These are phyloP conservation scores for Maccullochella peelii DNA, from an alignment of 2,113 vertebrate genomes.

Conservation along the genomic window DNA sequence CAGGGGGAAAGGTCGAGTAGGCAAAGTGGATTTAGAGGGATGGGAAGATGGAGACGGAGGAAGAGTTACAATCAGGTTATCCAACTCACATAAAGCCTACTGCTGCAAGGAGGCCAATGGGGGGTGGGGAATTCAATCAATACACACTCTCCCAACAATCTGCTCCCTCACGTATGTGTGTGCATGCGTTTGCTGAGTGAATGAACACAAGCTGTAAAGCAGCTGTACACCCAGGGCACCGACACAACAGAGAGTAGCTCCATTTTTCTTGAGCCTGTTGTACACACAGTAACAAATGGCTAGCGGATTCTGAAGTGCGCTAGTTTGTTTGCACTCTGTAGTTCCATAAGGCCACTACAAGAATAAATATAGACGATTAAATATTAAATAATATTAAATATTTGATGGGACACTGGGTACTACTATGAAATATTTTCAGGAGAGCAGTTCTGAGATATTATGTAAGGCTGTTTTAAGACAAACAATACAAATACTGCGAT, in stretches of 20 bases:
- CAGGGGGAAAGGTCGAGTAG: conserved; percentile 34
- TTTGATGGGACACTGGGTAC: conserved; percentile 27
- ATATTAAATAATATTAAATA: conserved; percentile 23
- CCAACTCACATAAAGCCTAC: conserved; percentile 44
- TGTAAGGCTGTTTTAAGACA: background rate
- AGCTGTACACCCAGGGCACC: conserved; percentile 30
- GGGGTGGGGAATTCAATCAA: conserved; percentile 67
- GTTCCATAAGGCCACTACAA: conserved; percentile 29
- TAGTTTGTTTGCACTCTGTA: conserved; percentile 29
- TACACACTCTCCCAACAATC: conserved; percentile 57
- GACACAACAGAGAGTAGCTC: conserved; percentile 16
- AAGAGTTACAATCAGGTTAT: conserved; percentile 65
- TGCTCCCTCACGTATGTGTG: conserved; percentile 8
- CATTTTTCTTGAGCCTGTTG: conserved; percentile 25
- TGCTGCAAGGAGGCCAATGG: conserved; percentile 56
- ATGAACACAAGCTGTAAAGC: conserved; percentile 38
- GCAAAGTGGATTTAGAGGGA: conserved; percentile 59
- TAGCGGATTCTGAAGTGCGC: conserved; percentile 26
- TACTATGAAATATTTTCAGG: background rate
- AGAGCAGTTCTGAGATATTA: background rate
- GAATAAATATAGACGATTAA: conserved; percentile 9
- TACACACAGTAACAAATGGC: conserved; percentile 26
- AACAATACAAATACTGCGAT: background rate
- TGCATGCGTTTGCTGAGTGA: conserved; percentile 24
- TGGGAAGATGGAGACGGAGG: conserved; percentile 28